Base-by-base conservation (phyloP, 2,113 vertebrate genomes). In the Cyprinus carpio region DNA sequence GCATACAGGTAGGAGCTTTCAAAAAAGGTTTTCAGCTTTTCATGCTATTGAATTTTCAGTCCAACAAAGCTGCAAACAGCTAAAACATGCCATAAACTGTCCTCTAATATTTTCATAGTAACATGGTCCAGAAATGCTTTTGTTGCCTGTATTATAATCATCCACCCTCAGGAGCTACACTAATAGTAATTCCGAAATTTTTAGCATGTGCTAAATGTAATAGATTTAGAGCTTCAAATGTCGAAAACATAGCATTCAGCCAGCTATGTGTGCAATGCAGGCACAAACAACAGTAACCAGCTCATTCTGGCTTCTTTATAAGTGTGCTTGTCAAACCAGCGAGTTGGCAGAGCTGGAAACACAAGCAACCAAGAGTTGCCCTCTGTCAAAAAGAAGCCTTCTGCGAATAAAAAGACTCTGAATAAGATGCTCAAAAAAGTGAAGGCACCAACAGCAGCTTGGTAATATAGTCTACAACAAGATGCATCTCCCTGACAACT, bases 351-450 rank as follows among this genome's bases (percentile, higher is more conserved):
- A 65, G 58, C 37, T 81, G 62, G 62, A 81, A 49, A 46, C 79
- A 81, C 27, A 23, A 79, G 56, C 58, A 62, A 67, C 79, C 1
- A n/a, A 81, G 62, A 27, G 18, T 43, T 81, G 62, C 62, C 79
- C 37, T 81, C 62, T 81, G 79, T 81, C 79, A 67, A 46, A 67
- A 81, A 81, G 15, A 25, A 65, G n/a, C 79, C 79, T 46, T 81
- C 79, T 49, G 4, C 16, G 2, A 67, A 67, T 67, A 81, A 49
- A 65, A 16, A 81, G 37, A 20, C 79, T 29, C 79, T 67, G 25
- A 81, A 81, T 67, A 67, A 81, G 79, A 81, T 67, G 27, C 56
- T 64, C 15, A 12, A 64, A 67, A 62, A 51, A 81, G 62, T 67
- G 62, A 81, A 31, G 25, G 23, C 77, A 64, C 23, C 78, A 64